Evolutionary conservation across 64 coral and sea anemone species (phyloP).

Genomic region (Dendronephthya gigantea): DNA sequence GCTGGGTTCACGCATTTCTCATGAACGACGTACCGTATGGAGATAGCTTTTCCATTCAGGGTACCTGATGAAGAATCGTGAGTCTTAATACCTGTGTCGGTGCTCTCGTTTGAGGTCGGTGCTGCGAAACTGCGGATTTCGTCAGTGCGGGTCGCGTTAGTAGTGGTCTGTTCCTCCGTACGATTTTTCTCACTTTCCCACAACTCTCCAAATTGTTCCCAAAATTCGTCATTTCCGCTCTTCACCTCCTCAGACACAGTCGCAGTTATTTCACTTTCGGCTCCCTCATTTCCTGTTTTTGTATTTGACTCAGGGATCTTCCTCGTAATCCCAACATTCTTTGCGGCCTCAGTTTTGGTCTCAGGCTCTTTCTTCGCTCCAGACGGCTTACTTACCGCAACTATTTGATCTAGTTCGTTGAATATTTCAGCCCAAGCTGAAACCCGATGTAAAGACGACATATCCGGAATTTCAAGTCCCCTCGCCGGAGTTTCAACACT

Average conservation of each 20-base stretch:
- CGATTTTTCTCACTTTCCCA: not conserved
- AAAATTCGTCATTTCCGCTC: not conserved
- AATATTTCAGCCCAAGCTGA: constrained; percentile 13
- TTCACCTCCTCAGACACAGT: not conserved
- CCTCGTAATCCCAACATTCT: not conserved
- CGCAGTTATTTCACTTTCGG: not conserved
- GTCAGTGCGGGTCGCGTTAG: not conserved
- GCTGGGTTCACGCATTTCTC: not conserved
- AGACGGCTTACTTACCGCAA: not conserved
- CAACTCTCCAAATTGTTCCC: not conserved
- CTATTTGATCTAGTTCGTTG: constrained; percentile 10
- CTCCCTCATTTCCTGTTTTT: not conserved
- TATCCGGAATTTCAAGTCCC: not conserved
- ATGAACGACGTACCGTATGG: not conserved
- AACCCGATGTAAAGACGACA: constrained; percentile 3
- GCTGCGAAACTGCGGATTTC: not conserved
- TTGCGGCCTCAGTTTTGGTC: not conserved
- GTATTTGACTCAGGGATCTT: not conserved
- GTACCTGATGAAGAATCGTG: not conserved
- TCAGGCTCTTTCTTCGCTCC: not conserved
- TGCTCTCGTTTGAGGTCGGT: not conserved
- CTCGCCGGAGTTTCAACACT: not conserved
- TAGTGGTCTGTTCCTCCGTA: not conserved
- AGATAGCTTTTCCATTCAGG: not conserved
- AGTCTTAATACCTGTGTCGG: not conserved